These are phyloP conservation scores for Poeciliopsis turneri DNA, from an alignment of 2,797 vertebrate genomes.

Conservation along the genomic window DNA sequence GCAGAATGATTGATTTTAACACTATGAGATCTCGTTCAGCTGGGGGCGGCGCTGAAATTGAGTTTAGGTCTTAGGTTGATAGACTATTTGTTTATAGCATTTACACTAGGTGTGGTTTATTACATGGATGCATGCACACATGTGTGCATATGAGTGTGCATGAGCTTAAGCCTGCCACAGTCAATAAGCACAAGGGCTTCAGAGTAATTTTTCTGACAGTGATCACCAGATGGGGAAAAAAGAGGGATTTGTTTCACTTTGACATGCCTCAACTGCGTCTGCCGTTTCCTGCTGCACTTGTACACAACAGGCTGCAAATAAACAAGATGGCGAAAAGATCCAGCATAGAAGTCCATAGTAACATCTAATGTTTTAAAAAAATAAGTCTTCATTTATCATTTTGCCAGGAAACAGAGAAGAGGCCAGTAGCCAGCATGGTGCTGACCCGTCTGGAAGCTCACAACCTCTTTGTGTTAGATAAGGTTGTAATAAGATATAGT, in stretches of 20 bases:
- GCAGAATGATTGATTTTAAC: slow-evolving; percentile 64
- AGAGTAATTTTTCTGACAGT: slow-evolving; percentile 21
- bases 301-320: slow-evolving; percentile 52
- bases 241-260: slow-evolving; percentile 15
- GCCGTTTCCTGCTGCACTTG: slow-evolving; percentile 6
- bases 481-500: slow-evolving; percentile 85
- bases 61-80: slow-evolving; percentile 49
- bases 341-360: slow-evolving; percentile 35
- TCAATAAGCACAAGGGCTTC: slow-evolving; percentile 42
- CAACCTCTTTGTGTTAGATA: slow-evolving; percentile 75
- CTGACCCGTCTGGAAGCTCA: slow-evolving; percentile 34
- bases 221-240: slow-evolving; percentile 11
- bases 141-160: not conserved
- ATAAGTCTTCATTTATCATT: slow-evolving; percentile 40
- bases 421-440: slow-evolving; percentile 10
- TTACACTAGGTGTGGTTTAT: slow-evolving; percentile 35
- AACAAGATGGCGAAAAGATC: slow-evolving; percentile 46
- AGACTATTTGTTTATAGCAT: slow-evolving; percentile 52
- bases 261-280: slow-evolving; percentile 6
- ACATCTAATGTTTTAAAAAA: not conserved
- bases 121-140: slow-evolving; percentile 7
- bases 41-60: slow-evolving; percentile 50
- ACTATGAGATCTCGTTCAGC: slow-evolving; percentile 46
- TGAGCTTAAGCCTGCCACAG: slow-evolving; percentile 30
- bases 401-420: slow-evolving; percentile 38